These are phyloP conservation scores for Acleris cristana DNA, from an alignment of 2,888 invertebrate genomes.

Conservation along the genomic window DNA sequence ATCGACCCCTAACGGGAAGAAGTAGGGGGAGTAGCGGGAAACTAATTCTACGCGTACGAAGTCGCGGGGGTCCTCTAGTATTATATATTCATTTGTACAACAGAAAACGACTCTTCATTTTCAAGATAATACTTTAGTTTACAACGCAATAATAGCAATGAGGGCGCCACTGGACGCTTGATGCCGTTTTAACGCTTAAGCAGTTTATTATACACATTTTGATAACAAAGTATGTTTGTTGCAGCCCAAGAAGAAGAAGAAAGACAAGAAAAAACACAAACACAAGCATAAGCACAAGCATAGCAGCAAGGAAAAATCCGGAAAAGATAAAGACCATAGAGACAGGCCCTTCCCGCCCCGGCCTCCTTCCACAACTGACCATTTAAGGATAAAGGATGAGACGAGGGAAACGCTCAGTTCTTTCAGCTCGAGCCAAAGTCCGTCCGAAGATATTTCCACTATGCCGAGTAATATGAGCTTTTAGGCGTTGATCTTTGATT, in stretches of 20 bases:
- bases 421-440: constrained; percentile 90
- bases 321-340: constrained; percentile 79
- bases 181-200: too few species aligned
- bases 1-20: too few species aligned
- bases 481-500: constrained; percentile 41
- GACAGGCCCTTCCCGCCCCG: constrained; percentile 58
- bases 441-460: constrained; percentile 79
- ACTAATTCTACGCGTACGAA: too few species aligned
- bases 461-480: constrained; percentile 78
- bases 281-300: constrained; percentile 96
- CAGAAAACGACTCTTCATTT: too few species aligned
- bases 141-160: too few species aligned
- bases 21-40: too few species aligned
- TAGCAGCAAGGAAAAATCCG: constrained; percentile 75
- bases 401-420: constrained; percentile 90
- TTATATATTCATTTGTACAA: too few species aligned
- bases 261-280: constrained; percentile 92
- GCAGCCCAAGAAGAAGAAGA: constrained; percentile 88
- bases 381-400: constrained; percentile 87
- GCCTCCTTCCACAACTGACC: constrained; percentile 74
- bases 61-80: too few species aligned
- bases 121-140: too few species aligned
- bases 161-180: too few species aligned
- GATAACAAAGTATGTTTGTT: constrained; percentile 44
- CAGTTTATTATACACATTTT: too few species aligned